A percentile compares a stretch with the other conserved stretches of the same genome.
Evolutionary conservation across 2,797 vertebrate species (phyloP).

Genomic region (Sebastes hubbsi): DNA sequence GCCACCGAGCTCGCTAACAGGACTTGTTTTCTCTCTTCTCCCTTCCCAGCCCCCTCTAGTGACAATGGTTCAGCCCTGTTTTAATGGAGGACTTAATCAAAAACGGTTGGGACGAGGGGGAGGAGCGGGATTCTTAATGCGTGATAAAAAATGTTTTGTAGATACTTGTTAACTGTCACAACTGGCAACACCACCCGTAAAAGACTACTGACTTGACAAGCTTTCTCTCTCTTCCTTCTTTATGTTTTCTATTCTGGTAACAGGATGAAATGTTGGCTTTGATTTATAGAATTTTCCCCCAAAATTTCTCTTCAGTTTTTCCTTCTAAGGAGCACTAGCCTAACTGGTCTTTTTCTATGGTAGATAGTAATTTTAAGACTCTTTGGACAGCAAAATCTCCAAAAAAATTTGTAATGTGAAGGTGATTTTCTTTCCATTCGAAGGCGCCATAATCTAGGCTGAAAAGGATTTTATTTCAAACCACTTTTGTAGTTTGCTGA

Average conservation of each 20-base stretch:
- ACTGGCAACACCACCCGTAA: conserved; percentile 90
- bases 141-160: conserved; percentile 91
- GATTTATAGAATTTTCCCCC: conserved; percentile 72
- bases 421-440: conserved; percentile 65
- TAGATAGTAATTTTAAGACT: conserved; percentile 94
- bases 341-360: conserved; percentile 93
- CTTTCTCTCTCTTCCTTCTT: conserved; percentile 17
- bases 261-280: conserved; percentile 84
- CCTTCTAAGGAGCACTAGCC: conserved; percentile 86
- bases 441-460: neutral
- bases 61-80: conserved; percentile 87
- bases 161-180: conserved; percentile 92
- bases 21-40: conserved; percentile 75
- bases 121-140: conserved; percentile 76
- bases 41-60: conserved; percentile 35
- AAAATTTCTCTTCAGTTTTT: conserved; percentile 72
- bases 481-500: neutral
- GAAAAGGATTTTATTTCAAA: neutral
- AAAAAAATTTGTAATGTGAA: conserved; percentile 90
- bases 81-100: conserved; percentile 84
- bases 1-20: conserved; percentile 84
- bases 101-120: conserved; percentile 56
- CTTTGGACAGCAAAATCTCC: conserved; percentile 86
- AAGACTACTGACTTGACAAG: conserved; percentile 98
- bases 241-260: conserved; percentile 85